These are phyloP conservation scores for Streptopelia turtur DNA, from an alignment of 2,797 vertebrate species.

Conservation along the genomic window DNA sequence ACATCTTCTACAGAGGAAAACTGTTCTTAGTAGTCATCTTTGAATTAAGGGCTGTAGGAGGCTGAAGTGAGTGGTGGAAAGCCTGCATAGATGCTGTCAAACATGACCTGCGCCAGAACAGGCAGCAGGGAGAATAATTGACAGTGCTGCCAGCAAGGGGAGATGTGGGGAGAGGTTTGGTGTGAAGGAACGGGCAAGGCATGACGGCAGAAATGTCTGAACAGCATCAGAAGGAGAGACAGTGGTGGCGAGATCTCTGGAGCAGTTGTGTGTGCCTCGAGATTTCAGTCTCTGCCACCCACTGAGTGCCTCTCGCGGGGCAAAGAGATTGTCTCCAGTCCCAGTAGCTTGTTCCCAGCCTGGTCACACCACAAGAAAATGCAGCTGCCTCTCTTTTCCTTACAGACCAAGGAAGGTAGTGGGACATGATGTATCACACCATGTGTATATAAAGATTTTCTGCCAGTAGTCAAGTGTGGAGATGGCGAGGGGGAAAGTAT, in stretches of 20 bases:
- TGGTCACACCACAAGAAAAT: accelerated
- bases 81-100: neutral
- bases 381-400: neutral
- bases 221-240: neutral
- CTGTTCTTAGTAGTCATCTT: neutral
- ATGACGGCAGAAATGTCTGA: neutral
- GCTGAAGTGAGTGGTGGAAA: neutral
- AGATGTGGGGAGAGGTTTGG: neutral
- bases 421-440: neutral
- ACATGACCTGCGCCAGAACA: neutral
- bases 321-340: neutral
- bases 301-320: accelerated
- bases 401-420: neutral
- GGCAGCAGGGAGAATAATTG: neutral
- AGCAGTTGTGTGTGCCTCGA: neutral
- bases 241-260: neutral
- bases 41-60: neutral
- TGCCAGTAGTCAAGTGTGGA: neutral
- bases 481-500: neutral
- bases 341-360: neutral
- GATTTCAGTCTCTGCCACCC: neutral
- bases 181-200: neutral
- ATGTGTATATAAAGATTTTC: neutral
- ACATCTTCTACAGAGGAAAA: neutral
- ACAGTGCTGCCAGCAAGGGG: neutral